Percentiles rank a stretch among this genome's conserved stretches.
Evolutionary conservation across 2,888 invertebrate genomes (phyloP).

Genomic region (Sipha maydis): DNA sequence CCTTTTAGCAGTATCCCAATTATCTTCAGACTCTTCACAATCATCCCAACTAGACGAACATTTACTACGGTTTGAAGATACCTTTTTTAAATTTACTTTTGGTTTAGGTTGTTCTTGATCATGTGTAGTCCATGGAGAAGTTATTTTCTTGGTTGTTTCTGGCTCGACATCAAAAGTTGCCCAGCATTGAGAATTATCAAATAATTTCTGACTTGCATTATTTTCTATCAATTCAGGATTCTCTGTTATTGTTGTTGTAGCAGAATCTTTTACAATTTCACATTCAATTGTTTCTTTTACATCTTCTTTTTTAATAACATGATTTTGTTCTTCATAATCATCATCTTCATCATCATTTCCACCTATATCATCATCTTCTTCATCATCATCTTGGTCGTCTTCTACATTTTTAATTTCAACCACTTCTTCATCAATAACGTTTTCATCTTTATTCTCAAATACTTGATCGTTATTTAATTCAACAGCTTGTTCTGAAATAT

Average conservation of each 20-base stretch:
- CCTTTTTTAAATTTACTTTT: conserved; percentile 65
- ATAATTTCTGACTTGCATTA: conserved; percentile 61
- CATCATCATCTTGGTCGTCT: conserved; percentile 27
- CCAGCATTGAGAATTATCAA: conserved; percentile 55
- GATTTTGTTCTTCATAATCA: conserved; percentile 65
- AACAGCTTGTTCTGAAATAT: conserved; percentile 5
- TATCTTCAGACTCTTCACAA: conserved; percentile 66
- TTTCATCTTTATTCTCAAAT: conserved; percentile 28
- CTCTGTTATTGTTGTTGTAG: conserved; percentile 63
- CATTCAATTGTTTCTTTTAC: conserved; percentile 67
- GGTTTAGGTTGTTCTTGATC: conserved; percentile 64
- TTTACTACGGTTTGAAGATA: conserved; percentile 64
- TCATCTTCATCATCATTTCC: conserved; percentile 52
- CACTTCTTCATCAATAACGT: conserved; percentile 4
- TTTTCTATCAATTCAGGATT: conserved; percentile 65
- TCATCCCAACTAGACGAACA: conserved; percentile 65
- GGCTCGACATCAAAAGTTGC: conserved; percentile 59
- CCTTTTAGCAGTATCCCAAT: conserved; percentile 65
- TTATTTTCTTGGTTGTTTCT: conserved; percentile 9
- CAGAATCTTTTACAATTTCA: conserved; percentile 66
- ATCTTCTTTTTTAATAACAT: conserved; percentile 66
- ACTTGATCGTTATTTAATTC: conserved; percentile 42
- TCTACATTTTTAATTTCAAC: conserved; percentile 35
- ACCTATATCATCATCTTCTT: conserved; percentile 30
- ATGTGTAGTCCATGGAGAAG: conserved; percentile 63